phyloP scores from a whole-genome alignment of 2,797 vertebrate genomes.

The Tarsius wallacei region DNA sequence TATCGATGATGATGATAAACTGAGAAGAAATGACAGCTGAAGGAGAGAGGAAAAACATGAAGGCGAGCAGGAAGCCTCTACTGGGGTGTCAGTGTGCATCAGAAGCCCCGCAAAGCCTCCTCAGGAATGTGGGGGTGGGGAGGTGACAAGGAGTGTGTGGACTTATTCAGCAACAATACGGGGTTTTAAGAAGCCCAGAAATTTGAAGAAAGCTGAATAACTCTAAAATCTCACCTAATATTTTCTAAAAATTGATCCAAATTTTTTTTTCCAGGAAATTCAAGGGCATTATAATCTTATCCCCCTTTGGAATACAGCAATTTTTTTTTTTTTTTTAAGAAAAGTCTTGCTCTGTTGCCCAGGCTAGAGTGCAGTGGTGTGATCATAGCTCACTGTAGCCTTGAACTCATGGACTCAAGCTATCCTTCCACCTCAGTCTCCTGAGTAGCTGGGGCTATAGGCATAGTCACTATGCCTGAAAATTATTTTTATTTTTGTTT shows the following conservation, averaged over 20 bases:
- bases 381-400: too few relatives aligned
- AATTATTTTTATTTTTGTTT: too few relatives aligned
- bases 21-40: conserved; percentile 75
- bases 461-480: too few relatives aligned
- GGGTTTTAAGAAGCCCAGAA: conserved; percentile 46
- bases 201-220: conserved; percentile 23
- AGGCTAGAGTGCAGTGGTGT: too few relatives aligned
- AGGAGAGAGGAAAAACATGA: conserved; percentile 52
- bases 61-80: not conserved
- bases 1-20: conserved; percentile 72
- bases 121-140: not conserved
- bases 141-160: not conserved
- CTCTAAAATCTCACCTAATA: not conserved
- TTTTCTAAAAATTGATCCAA: conserved; percentile 36
- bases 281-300: not conserved
- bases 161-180: conserved; percentile 66
- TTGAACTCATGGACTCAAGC: too few relatives aligned
- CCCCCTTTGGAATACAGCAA: not conserved
- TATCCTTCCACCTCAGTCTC: too few relatives aligned
- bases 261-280: conserved; percentile 28
- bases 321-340: too few relatives aligned
- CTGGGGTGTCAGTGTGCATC: fast-evolving
- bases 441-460: too few relatives aligned
- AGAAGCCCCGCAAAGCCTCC: not conserved
- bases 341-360: too few relatives aligned